Percentiles rank a stretch among this genome's conserved stretches.
phyloP scores from a whole-genome alignment of 2,888 invertebrate genomes.

The Drosophila nr. medialis region DNA sequence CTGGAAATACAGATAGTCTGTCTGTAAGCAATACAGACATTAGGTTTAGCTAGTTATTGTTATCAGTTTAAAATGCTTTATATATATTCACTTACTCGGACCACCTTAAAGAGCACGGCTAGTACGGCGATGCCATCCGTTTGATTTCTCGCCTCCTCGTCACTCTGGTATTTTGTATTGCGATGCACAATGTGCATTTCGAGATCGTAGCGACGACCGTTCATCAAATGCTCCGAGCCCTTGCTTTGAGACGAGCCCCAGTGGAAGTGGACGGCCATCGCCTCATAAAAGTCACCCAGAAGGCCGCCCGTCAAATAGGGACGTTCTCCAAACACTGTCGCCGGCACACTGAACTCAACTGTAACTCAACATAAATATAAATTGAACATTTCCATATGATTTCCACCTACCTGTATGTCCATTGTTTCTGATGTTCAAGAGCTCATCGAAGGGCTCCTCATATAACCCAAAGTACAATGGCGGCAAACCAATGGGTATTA shows the following conservation, averaged over 20 bases:
- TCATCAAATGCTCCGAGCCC: slow-evolving; percentile 86
- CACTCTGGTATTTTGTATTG: slow-evolving; percentile 86
- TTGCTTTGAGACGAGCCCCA: slow-evolving; percentile 89
- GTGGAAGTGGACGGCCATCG: slow-evolving; percentile 86
- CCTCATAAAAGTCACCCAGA: slow-evolving; percentile 68
- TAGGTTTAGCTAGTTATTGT: not conserved
- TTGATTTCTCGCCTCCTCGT: slow-evolving; percentile 85
- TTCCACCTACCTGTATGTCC: slow-evolving; percentile 86
- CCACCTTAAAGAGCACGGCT: slow-evolving; percentile 87
- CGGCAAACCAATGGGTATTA: slow-evolving; percentile 76
- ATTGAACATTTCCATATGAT: not conserved
- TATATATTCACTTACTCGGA: slow-evolving; percentile 54
- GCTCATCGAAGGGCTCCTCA: slow-evolving; percentile 87
- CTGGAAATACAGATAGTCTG: slow-evolving; percentile 44
- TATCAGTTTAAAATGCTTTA: not conserved
- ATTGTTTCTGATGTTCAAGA: slow-evolving; percentile 87
- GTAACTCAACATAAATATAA: not conserved
- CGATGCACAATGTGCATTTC: slow-evolving; percentile 90
- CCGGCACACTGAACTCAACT: slow-evolving; percentile 76
- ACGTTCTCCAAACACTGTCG: slow-evolving; percentile 62
- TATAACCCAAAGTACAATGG: slow-evolving; percentile 89
- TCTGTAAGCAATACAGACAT: slow-evolving; percentile 17
- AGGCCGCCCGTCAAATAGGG: slow-evolving; percentile 77
- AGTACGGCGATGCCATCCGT: slow-evolving; percentile 88
- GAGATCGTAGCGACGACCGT: slow-evolving; percentile 86